Evolutionary conservation across 2,888 invertebrate species (phyloP).

Genomic region (Dicyrtomina minuta): DNA sequence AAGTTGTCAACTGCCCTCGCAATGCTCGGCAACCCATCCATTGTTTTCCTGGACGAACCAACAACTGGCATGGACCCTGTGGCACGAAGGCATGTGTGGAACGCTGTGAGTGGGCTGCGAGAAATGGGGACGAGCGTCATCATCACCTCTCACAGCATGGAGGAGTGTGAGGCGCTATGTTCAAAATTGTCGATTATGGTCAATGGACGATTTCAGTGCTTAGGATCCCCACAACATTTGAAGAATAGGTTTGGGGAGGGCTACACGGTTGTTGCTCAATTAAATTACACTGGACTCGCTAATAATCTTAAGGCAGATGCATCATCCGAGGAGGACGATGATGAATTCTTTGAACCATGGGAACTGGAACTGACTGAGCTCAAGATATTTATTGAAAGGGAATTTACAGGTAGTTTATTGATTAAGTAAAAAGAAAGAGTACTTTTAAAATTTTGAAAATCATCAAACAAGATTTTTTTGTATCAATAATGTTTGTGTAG

Average conservation of each 20-base stretch:
- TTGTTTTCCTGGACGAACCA: slow-evolving; percentile 68
- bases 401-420: slow-evolving; percentile 10
- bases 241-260: slow-evolving; percentile 74
- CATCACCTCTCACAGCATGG: slow-evolving; percentile 81
- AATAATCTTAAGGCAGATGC: slow-evolving; percentile 14
- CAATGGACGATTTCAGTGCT: slow-evolving; percentile 71
- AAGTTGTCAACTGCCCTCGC: slow-evolving; percentile 73
- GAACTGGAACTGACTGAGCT: slow-evolving; percentile 13
- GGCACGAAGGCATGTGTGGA: slow-evolving; percentile 78
- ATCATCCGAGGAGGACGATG: background rate
- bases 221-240: slow-evolving; percentile 73
- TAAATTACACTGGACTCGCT: slow-evolving; percentile 36
- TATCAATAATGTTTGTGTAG: no score
- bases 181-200: slow-evolving; percentile 80
- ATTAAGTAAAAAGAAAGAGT: background rate
- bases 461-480: no score
- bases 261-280: slow-evolving; percentile 61
- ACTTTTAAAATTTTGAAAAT: no score
- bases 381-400: slow-evolving; percentile 9
- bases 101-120: slow-evolving; percentile 68
- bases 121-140: slow-evolving; percentile 73
- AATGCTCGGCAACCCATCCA: slow-evolving; percentile 68
- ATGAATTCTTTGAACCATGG: background rate
- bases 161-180: slow-evolving; percentile 81
- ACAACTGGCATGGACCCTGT: slow-evolving; percentile 75